A percentile compares a stretch with the other conserved stretches of the same genome.
phyloP scores from a whole-genome alignment of 2,797 vertebrate genomes.

The Sebastes goodei region DNA sequence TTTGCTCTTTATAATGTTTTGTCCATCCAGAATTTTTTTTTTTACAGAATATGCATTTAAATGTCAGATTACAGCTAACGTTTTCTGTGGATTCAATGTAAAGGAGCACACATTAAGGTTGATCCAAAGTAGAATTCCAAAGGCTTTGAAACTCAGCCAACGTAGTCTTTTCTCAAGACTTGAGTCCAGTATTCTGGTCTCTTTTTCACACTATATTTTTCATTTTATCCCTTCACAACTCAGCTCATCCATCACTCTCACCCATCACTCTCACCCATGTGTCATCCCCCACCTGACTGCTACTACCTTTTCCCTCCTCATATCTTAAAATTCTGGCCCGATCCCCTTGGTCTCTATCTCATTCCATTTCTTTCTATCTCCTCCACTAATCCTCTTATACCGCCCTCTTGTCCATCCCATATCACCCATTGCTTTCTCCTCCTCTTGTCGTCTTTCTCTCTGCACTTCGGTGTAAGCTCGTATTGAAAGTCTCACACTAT shows the following conservation, averaged over 20 bases:
- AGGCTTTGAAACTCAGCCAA: slow-evolving; percentile 1
- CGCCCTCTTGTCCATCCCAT: slow-evolving; percentile 1
- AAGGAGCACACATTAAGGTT: background rate
- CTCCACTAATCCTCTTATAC: slow-evolving; percentile 56
- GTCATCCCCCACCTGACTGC: background rate
- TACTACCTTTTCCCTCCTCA: background rate
- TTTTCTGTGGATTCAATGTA: background rate
- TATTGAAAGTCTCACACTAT: background rate
- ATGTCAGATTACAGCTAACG: background rate
- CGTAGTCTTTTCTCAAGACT: background rate
- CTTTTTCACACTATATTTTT: background rate
- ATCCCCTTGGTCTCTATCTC: slow-evolving; percentile 17
- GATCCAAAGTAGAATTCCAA: background rate
- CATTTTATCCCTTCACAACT: background rate
- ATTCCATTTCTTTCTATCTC: slow-evolving; percentile 30
- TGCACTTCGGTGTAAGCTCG: background rate
- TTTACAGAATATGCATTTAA: background rate
- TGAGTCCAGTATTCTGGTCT: background rate
- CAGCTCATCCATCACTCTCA: background rate
- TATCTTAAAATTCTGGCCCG: slow-evolving; percentile 25
- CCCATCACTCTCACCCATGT: background rate
- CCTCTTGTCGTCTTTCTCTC: background rate
- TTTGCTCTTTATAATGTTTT: background rate
- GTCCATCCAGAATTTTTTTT: background rate
- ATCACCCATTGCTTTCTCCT: slow-evolving; percentile 18